A percentile compares a stretch with the other conserved stretches of the same genome.
Evolutionary conservation across 2,888 invertebrate species (phyloP).

Genomic region (Malthinus seriepunctatus): DNA sequence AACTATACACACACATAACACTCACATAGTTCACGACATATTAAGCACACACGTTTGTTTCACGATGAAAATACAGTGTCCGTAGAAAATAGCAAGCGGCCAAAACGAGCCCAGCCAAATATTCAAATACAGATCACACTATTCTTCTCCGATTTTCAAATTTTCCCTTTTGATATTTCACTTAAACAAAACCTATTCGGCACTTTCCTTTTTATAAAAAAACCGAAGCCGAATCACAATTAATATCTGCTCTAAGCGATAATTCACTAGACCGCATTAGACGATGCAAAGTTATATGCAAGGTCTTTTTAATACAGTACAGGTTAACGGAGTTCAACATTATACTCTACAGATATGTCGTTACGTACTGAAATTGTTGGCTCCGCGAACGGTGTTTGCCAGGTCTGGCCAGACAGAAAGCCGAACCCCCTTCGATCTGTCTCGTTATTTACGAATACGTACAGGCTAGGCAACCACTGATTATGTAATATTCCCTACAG

Average conservation of each 20-base stretch:
- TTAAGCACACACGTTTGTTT: constrained; percentile 40
- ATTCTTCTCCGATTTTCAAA: constrained; percentile 21
- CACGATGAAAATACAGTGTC: constrained; percentile 43
- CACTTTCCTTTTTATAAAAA: background rate
- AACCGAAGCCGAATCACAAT: constrained; percentile 11
- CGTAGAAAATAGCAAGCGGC: constrained; percentile 38
- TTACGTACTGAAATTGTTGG: constrained; percentile 48
- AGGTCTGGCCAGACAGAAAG: constrained; percentile 47
- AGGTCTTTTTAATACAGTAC: constrained; percentile 25
- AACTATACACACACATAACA: constrained; percentile 32
- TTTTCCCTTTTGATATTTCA: background rate
- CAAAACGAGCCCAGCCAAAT: constrained; percentile 47
- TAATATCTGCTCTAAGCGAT: background rate
- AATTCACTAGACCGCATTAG: constrained; percentile 9
- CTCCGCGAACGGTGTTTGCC: constrained; percentile 40
- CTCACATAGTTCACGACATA: background rate
- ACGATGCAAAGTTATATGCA: constrained; percentile 21
- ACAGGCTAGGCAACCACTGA: constrained; percentile 46
- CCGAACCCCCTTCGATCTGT: constrained; percentile 47
- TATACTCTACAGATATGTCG: constrained; percentile 42
- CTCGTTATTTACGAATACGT: constrained; percentile 39
- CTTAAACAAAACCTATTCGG: background rate
- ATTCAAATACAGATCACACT: constrained; percentile 41
- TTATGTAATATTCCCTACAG: constrained; percentile 49
- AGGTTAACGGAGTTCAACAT: constrained; percentile 27